Conservation (phyloP, 1,140 invertebrate species). For the Microplitis mediator region DNA sequence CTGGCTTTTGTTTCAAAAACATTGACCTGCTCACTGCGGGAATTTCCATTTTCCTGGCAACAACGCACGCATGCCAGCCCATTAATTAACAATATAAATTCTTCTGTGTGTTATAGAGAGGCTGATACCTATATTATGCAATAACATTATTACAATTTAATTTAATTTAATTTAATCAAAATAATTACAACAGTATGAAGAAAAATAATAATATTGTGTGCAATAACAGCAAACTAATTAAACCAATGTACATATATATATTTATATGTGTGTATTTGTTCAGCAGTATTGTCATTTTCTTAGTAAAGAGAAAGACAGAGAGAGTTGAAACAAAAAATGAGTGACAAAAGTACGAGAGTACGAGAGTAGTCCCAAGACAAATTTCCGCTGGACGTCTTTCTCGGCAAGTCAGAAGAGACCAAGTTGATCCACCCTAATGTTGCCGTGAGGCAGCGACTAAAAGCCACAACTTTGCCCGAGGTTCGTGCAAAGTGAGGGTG, state of each 20-base stretch:
- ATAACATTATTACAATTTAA: background rate
- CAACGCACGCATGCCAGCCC: constrained; percentile 7
- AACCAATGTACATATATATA: no score
- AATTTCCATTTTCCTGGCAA: constrained; percentile 17
- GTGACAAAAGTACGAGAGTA: no score
- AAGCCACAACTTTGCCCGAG: constrained; percentile 22
- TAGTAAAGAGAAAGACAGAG: no score
- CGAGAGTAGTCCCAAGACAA: constrained; percentile 9
- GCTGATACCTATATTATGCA: background rate
- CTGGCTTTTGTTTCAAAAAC: constrained; percentile 42
- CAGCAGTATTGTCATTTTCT: no score
- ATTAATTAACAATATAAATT: constrained; percentile 27
- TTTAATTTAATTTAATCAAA: background rate
- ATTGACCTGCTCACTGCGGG: constrained; percentile 30
- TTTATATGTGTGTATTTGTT: no score
- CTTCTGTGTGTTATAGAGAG: background rate
- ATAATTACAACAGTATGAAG: no score
- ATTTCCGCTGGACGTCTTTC: constrained; percentile 16
- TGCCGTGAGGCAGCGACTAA: constrained; percentile 23
- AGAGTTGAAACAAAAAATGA: no score
- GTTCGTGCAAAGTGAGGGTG: background rate
- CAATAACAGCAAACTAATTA: no score
- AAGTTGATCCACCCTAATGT: constrained; percentile 29
- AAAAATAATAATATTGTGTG: no score
- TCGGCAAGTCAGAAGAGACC: background rate